These are phyloP conservation scores for Agriopis aurantiaria DNA, from an alignment of 2,888 invertebrate species.

Conservation along the genomic window DNA sequence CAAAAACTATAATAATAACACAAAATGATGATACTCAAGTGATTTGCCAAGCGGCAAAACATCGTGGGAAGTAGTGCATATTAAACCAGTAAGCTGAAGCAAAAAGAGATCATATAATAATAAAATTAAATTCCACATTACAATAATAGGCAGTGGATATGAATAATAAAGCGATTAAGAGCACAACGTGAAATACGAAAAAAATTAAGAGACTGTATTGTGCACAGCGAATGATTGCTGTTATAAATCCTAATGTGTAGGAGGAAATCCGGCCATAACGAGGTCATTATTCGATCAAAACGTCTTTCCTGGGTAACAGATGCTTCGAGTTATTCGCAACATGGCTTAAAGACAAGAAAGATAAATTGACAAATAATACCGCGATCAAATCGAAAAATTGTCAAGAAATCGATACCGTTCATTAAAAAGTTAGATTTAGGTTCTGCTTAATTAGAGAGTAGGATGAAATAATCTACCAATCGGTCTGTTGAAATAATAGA, in stretches of 20 bases:
- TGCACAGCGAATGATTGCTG: conserved; percentile 22
- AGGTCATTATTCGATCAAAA: conserved; percentile 17
- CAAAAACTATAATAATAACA: background rate
- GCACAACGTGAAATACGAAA: conserved; percentile 24
- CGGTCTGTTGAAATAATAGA: no score
- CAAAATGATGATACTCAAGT: background rate
- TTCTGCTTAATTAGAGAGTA: background rate
- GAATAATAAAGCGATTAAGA: conserved; percentile 38
- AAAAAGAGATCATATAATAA: conserved; percentile 32
- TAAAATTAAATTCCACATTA: conserved; percentile 33
- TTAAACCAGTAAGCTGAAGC: conserved; percentile 24
- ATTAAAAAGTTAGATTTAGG: no score
- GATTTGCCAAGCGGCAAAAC: conserved; percentile 10
- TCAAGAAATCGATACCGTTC: background rate
- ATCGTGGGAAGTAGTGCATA: conserved; percentile 34
- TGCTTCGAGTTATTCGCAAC: background rate
- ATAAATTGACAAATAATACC: background rate
- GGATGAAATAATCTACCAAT: background rate
- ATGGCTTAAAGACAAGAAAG: background rate
- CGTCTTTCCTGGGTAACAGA: conserved; percentile 4
- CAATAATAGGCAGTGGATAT: conserved; percentile 34
- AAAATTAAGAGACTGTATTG: conserved; percentile 21
- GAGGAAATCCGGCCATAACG: conserved; percentile 34
- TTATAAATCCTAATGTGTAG: conserved; percentile 36
- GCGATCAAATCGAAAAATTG: background rate